Base-by-base conservation (phyloP, 2,797 vertebrate genomes). In the Ceryle rudis region DNA sequence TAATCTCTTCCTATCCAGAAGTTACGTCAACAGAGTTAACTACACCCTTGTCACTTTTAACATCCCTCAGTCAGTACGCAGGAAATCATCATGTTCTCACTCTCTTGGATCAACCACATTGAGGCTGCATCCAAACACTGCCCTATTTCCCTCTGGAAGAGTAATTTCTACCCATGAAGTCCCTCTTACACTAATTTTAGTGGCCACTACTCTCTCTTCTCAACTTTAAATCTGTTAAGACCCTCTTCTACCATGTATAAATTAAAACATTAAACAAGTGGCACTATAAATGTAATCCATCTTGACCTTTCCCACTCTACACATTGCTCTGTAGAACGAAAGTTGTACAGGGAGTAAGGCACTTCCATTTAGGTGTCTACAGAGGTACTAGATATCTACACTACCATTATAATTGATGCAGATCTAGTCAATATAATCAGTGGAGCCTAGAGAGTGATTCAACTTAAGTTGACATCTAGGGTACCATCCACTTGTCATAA, bases 271-370 rank as follows among this genome's bases (percentile, higher is more conserved):
- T 20, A 52, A 10, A 55, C 11, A 14, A 6, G 18, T 33, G 9
- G 39, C 11, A 70, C 60, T 1, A 4, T 19, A 35, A 29, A 41
- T 0, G 0, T 12, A 44, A n/a, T 11, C 33, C 35, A 33, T 14
- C 47, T 74, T 1, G 0, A 42, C 42, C 22, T 16, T 66, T 70
- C 39, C 42, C 25, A 9, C 28, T 69, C 37, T 33, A 8, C 46
- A 39, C 0, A 0, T 19, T 66, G 37, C 10, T 58, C 42, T 71
- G 31, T 17, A 49, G 33, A 73, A 16, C 14, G 41, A 29, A 74
- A 51, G 12, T 33, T 20, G 28, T 11, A 47, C 33, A 81, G 14
- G 28, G 28, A 55, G 15, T 31, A 82, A 72, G 35, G 25, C 1
- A 1, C 7, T 67, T 57, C 39, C 28, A 26, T 31, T 39, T 23